Base-by-base conservation (phyloP, 2,113 vertebrate species). In the Hypocryptadius cinnamomeus region DNA sequence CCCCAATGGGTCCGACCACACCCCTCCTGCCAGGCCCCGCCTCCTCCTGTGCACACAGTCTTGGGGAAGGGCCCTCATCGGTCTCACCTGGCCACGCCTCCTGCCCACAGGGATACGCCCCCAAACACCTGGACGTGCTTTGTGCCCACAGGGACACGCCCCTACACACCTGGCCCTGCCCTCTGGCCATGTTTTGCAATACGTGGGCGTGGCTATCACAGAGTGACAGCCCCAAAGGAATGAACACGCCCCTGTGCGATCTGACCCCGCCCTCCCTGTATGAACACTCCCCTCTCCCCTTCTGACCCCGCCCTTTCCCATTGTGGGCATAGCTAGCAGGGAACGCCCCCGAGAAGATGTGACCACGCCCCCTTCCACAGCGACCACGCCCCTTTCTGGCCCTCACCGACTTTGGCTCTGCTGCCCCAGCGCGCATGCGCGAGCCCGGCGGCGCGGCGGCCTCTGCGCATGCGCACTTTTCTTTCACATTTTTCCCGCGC, bases 361-460 rank as follows among this genome's bases (percentile, higher is more conserved):
- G 54, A 10, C 56, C 56, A n/a, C 56, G 56, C 56, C 56, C 21
- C 21, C 6, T 9, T 4, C 1, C 23, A 3, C 14, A 40, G 39
- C n/a, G 23, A 6, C 56, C 56, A n/a, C 56, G 33, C 56, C 33
- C 9, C 4, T 57, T 15, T 22, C 33, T 7, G 13, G 3, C 19
- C 8, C 13, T 9, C 31, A 1, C 13, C 13, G 54, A 6, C 21
- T 15, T 7, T 15, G 13, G 20, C 54, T 13, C 21, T 1, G 6
- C 33, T 15, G 21, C 56, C 21, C 3, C 13, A 4, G 9, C 13
- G 33, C 56, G 56, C 56, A 57, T 57, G 56, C 33, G 56, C 56
- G 6, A 1, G 1, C 1, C 6, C 4, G 21, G 6, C 33, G 13
- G 33, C 54, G 31, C 13, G 31, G 31, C 13, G 21, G 9, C 3